These are phyloP conservation scores for Gadus chalcogrammus DNA, from an alignment of 2,113 vertebrate species.

Conservation along the genomic window DNA sequence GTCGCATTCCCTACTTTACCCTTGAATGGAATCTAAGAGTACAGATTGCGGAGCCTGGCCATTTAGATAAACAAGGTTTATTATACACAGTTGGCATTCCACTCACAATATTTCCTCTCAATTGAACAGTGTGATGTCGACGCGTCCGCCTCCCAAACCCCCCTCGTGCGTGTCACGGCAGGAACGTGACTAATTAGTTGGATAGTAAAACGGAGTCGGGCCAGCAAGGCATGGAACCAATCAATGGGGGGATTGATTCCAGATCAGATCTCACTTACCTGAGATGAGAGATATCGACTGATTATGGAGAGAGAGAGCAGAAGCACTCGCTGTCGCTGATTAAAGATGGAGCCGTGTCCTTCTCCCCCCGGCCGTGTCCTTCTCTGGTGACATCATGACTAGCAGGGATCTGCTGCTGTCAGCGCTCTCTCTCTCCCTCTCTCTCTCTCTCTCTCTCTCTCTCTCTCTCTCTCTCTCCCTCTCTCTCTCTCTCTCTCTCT, in stretches of 20 bases:
- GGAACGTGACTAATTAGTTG: conserved; percentile 48
- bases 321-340: conserved; percentile 48
- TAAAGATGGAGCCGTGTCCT: conserved; percentile 44
- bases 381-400: conserved; percentile 50
- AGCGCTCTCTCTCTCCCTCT: conserved; percentile 29
- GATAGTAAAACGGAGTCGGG: conserved; percentile 57
- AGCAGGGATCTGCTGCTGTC: conserved; percentile 54
- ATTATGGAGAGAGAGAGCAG: conserved; percentile 35
- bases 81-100: no score
- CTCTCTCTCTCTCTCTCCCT: no score
- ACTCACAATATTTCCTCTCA: no score
- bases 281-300: conserved; percentile 57
- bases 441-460: no score
- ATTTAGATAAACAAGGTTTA: no score
- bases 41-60: no score
- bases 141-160: conserved; percentile 9
- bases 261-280: conserved; percentile 65
- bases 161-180: conserved; percentile 4
- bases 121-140: conserved; percentile 5
- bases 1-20: no score
- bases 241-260: conserved; percentile 60
- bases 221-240: conserved; percentile 48
- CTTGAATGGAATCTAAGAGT: no score
- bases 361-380: conserved; percentile 44
- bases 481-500: no score